phyloP scores from a whole-genome alignment of 2,797 vertebrate genomes.

The Neopelma chrysocephalum region DNA sequence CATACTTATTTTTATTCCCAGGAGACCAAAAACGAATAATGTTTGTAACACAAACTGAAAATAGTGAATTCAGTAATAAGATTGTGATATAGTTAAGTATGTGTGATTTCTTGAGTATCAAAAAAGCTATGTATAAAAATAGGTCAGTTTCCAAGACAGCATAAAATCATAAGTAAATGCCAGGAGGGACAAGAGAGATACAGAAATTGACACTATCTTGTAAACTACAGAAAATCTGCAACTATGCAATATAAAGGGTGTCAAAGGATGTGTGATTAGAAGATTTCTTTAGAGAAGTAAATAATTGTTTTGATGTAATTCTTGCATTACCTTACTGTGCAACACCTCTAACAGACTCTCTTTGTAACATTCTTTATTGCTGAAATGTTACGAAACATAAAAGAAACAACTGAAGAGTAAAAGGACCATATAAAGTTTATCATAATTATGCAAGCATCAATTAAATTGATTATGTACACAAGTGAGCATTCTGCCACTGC shows the following conservation, averaged over 20 bases:
- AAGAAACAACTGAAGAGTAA: neutral
- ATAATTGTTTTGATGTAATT: neutral
- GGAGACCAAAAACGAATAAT: neutral
- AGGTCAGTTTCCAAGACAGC: neutral
- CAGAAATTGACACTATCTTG: neutral
- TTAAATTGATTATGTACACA: neutral
- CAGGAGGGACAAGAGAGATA: neutral
- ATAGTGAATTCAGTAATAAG: neutral
- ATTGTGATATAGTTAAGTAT: neutral
- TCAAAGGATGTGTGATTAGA: neutral
- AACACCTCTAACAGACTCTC: neutral
- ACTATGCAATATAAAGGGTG: neutral
- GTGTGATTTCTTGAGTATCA: neutral
- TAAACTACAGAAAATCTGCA: neutral
- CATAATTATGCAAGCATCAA: neutral
- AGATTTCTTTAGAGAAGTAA: neutral
- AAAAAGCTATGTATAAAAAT: neutral
- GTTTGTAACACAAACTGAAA: neutral
- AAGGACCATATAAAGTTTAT: neutral
- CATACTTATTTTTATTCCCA: neutral
- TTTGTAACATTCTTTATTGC: neutral
- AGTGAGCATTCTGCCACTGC: neutral
- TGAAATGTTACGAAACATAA: neutral
- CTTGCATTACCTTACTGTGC: neutral
- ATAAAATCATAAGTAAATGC: neutral